phyloP scores from a whole-genome alignment of 2,113 vertebrate species.

The Mustela lutreola region DNA sequence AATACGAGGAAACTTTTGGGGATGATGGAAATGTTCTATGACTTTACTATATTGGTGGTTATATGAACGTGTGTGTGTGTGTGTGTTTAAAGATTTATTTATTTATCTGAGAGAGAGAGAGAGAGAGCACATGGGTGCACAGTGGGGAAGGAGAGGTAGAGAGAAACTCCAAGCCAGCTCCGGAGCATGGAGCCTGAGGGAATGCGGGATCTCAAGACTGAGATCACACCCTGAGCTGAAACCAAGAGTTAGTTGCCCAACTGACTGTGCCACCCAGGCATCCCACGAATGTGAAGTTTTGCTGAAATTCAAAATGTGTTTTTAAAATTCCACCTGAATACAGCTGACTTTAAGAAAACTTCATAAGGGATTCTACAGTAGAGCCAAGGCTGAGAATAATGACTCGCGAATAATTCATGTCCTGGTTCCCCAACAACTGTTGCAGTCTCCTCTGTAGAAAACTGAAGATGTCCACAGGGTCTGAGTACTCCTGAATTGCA shows the following conservation, averaged over 20 bases:
- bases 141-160: neutral
- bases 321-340: constrained; percentile 1
- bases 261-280: neutral
- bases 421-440: neutral
- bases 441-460: neutral
- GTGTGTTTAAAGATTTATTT: neutral
- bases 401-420: neutral
- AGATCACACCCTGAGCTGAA: neutral
- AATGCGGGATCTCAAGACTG: neutral
- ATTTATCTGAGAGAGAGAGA: neutral
- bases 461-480: no score
- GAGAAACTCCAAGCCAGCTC: neutral
- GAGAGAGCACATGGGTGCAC: neutral
- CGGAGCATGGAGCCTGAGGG: neutral
- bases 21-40: neutral
- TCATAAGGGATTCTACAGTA: neutral
- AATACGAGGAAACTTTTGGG: neutral
- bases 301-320: neutral
- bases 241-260: neutral
- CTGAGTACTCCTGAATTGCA: neutral
- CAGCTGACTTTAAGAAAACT: neutral
- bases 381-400: neutral
- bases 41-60: neutral
- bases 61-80: neutral
- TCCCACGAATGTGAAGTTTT: neutral